Evolutionary conservation across 2,888 invertebrate genomes (phyloP), one percentile per base, ranked within the genome.

Genomic region (Cenopis cana): DNA sequence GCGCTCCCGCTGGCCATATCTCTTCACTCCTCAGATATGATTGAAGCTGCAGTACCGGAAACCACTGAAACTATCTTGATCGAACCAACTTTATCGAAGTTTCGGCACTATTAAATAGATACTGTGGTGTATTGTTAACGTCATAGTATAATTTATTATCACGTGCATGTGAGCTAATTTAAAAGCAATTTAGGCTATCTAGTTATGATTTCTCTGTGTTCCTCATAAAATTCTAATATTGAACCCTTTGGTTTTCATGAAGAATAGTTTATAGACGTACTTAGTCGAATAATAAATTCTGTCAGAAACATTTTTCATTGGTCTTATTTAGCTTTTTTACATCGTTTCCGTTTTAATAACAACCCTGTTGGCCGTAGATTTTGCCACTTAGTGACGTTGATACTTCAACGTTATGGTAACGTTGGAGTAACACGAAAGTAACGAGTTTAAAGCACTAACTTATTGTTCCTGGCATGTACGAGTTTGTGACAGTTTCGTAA

Each of bases 1-100:
- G 95, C 96, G 0, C 88, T 97, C 14, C 97, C 97, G 0, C 84
- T 97, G 77, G 96, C 97, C 74, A 96, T 97, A 83, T 96, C 96
- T 75, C 94, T 97, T 66, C 95, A 96, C 81, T 96, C 96, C 8
- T 95, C 96, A 10, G 86, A 84, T 0, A 82, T 92, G 76, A 76
- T 85, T 0, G 79, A 87, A 3, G 83, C 85, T 11, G 82, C 83
- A 3, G 82, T 80, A 0, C 88, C 86, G n/a, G 89, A 87, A 6
- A 86, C 85, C 12, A 87, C 88, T 0, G 90, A 91, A 68, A 89
- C 91, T 17, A 89, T 86, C 9, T 81, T 91, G 24, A 89, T 89
- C 49, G 89, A 91, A 64, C 79, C 83, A 24, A 85, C 86, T 1
- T 74, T 90, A 68, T 79, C 81, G 29, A 86, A 88, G 29, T 90